These are phyloP conservation scores for Petromus typicus DNA, from an alignment of 2,113 vertebrate species.

Conservation along the genomic window DNA sequence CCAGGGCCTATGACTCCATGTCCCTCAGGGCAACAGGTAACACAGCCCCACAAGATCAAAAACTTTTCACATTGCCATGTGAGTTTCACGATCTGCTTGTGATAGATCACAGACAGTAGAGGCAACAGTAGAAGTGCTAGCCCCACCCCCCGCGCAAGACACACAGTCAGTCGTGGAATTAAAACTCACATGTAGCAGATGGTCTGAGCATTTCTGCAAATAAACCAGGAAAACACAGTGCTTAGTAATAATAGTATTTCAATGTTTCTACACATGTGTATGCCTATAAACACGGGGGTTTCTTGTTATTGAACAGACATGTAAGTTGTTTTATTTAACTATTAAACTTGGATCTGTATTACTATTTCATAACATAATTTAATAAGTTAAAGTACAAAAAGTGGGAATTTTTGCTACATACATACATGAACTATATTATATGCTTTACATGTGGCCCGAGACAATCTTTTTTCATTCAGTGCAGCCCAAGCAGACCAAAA, in stretches of 20 bases:
- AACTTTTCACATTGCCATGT: background rate
- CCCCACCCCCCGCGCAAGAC: background rate
- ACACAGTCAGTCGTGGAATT: background rate
- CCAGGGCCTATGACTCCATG: background rate
- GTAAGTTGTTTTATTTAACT: background rate
- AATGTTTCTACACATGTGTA: background rate
- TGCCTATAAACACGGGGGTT: background rate
- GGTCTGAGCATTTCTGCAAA: background rate
- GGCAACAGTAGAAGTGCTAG: background rate
- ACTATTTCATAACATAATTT: background rate
- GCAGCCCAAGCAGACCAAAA: background rate
- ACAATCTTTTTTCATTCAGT: background rate
- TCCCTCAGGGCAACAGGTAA: background rate
- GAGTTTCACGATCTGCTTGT: background rate
- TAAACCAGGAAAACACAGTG: background rate
- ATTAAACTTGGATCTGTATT: background rate
- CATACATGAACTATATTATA: background rate
- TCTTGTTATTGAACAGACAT: background rate
- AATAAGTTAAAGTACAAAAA: background rate
- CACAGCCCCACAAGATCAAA: background rate
- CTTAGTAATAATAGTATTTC: background rate
- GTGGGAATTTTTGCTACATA: background rate
- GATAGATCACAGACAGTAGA: background rate
- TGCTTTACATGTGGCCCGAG: background rate
- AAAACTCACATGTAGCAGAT: background rate